Conservation (phyloP, 1,140 invertebrate genomes). For the Trypoxylus dichotomus region DNA sequence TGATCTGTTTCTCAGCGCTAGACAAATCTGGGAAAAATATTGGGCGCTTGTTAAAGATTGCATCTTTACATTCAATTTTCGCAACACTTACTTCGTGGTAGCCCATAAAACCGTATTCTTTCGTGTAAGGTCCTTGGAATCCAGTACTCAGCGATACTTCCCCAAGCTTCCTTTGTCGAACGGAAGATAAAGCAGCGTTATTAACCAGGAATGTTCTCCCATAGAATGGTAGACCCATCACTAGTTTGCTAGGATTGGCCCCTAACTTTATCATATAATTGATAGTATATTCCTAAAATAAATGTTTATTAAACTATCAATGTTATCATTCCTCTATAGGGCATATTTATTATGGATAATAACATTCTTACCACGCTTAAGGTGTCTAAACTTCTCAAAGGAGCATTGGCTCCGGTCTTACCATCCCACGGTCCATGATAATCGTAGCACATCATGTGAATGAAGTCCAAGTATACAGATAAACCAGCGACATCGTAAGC, state of each 20-base stretch:
- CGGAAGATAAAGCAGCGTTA: conserved; percentile 34
- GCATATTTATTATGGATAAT: too few species aligned
- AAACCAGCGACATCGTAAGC: conserved; percentile 77
- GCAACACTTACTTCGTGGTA: conserved; percentile 71
- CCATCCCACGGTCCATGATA: conserved; percentile 85
- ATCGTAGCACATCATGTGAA: conserved; percentile 90
- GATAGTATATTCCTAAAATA: conserved; percentile 69
- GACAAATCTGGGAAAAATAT: conserved; percentile 61
- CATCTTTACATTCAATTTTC: too few species aligned
- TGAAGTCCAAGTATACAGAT: conserved; percentile 73
- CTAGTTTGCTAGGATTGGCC: conserved; percentile 72
- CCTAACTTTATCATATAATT: conserved; percentile 74
- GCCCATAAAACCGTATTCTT: conserved; percentile 82
- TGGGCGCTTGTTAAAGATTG: background rate
- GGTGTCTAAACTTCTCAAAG: conserved; percentile 57
- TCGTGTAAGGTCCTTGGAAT: conserved; percentile 74
- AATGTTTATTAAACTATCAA: too few species aligned
- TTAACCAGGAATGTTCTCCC: conserved; percentile 74
- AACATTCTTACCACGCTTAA: conserved; percentile 63
- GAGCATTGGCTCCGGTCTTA: conserved; percentile 74
- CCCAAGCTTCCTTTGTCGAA: conserved; percentile 49
- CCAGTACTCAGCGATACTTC: conserved; percentile 59
- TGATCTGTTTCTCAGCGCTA: conserved; percentile 57
- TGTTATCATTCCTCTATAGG: too few species aligned
- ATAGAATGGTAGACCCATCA: conserved; percentile 82